Base-by-base conservation (phyloP, 2,113 vertebrate genomes). In the Zosterops japonicus region DNA sequence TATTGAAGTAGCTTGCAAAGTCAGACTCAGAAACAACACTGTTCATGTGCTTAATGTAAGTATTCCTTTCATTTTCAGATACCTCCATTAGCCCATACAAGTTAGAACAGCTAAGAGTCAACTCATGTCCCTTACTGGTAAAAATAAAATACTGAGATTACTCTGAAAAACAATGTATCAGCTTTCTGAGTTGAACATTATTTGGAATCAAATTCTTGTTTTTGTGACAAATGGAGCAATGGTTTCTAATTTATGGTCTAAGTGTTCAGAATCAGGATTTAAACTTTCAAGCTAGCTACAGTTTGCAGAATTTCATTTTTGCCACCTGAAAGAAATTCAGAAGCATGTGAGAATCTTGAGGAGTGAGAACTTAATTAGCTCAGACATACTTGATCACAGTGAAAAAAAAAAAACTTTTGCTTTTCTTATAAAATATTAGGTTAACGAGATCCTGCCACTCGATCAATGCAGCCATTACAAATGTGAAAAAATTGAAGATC, bases 391-490 rank as follows among this genome's bases (percentile, higher is more conserved):
- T 39, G 17, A 78, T 65, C 25, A 64, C n/a, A 60, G 76, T 35
- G 14, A 59, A 76, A 85, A 81, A 79, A 79, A 61, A 75, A 8
- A 0, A 6, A 75, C 11, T 17, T 47, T 41, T 78, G 42, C 6
- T 81, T 85, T 92, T 89, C 78, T 83, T 55, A 15, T 41, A 39
- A 89, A 78, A 50, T 84, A 63, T 79, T 96, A 99, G 99, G 91
- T 98, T 60, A 97, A 97, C 9, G 16, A 95, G 10, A 98, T 96
- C 13, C 98, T 97, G 96, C 71, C 91, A 14, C 55, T 97, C 0
- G 97, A 99, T 92, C 97, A 97, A 9, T 99, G 99, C 96, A 97
- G 95, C 2, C 39, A 94, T 8, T 99, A 99, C 88, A 97, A 28
- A 67, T 99, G 99, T 79, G 96, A 97, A 67, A 76, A 82, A 14